phyloP scores from a whole-genome alignment of 2,888 invertebrate species.

The Pocota personata region DNA sequence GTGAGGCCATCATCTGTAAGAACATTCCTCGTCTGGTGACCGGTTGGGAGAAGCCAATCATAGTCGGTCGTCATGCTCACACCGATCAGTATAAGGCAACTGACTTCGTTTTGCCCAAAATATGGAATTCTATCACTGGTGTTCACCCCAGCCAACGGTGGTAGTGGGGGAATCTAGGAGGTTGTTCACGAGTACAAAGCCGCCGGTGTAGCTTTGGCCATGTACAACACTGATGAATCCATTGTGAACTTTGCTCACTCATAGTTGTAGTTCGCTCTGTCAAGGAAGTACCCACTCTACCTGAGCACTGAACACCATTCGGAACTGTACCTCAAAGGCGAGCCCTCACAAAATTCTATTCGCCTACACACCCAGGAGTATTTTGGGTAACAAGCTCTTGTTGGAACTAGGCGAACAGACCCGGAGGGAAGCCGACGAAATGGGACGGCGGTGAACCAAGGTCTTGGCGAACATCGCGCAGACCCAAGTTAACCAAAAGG shows the following conservation, averaged over 20 bases:
- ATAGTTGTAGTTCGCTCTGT: conserved; percentile 95
- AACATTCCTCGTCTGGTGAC: conserved; percentile 97
- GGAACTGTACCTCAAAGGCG: no score
- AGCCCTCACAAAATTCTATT: no score
- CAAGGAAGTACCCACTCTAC: conserved; percentile 93
- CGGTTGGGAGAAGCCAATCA: conserved; percentile 97
- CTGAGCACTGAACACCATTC: conserved; percentile 97
- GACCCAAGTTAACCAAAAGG: no score
- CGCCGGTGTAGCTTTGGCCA: conserved; percentile 95
- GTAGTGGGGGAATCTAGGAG: conserved; percentile 87
- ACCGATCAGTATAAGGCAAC: conserved; percentile 99
- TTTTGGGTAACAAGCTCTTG: no score
- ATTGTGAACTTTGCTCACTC: conserved; percentile 97
- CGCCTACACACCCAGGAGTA: no score
- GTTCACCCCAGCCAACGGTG: conserved; percentile 87
- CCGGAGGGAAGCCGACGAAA: no score
- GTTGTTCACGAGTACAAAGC: conserved; percentile 93
- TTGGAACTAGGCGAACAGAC: no score
- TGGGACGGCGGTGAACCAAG: no score
- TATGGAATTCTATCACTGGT: conserved; percentile 93
- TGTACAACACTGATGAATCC: conserved; percentile 98
- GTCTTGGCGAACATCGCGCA: no score
- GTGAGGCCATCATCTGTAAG: conserved; percentile 94
- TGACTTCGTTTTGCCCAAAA: conserved; percentile 96
- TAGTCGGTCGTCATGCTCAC: conserved; percentile 99